A percentile compares a stretch with the other conserved stretches of the same genome.
These are phyloP conservation scores for Colistium nudipinnis DNA, from an alignment of 2,113 vertebrate species.

Conservation along the genomic window DNA sequence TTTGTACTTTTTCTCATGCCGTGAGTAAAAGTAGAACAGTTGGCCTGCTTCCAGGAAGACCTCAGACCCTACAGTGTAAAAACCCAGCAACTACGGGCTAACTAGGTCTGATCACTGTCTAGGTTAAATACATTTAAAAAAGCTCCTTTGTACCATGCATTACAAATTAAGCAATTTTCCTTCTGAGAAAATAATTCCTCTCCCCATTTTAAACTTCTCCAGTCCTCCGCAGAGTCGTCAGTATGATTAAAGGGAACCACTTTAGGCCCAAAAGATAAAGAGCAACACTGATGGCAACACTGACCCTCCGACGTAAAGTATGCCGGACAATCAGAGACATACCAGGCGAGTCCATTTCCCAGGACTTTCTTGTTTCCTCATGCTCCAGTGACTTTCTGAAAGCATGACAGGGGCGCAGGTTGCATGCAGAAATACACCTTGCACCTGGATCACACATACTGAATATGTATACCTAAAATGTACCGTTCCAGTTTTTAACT, in stretches of 20 bases:
- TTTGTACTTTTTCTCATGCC: conserved; percentile 57
- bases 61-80: conserved; percentile 33
- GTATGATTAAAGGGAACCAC: conserved; percentile 43
- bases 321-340: not conserved
- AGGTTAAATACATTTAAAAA: conserved; percentile 3
- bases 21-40: conserved; percentile 66
- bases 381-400: conserved; percentile 3
- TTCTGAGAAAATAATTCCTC: conserved; percentile 38
- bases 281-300: conserved; percentile 8
- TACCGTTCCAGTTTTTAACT: not conserved
- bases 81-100: conserved; percentile 62
- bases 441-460: not conserved
- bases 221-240: conserved; percentile 45
- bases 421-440: conserved; percentile 1
- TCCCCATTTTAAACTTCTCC: conserved; percentile 28
- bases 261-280: conserved; percentile 31
- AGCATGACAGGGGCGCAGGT: not conserved
- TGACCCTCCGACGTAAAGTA: conserved; percentile 18
- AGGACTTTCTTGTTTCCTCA: conserved; percentile 10
- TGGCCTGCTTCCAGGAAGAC: conserved; percentile 54
- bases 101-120: conserved; percentile 45
- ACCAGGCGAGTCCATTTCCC: conserved; percentile 2
- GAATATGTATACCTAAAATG: not conserved
- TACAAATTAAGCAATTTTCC: conserved; percentile 58
- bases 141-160: conserved; percentile 52